Base-by-base conservation (phyloP, 1,140 invertebrate genomes). In the Coboldia fuscipes region DNA sequence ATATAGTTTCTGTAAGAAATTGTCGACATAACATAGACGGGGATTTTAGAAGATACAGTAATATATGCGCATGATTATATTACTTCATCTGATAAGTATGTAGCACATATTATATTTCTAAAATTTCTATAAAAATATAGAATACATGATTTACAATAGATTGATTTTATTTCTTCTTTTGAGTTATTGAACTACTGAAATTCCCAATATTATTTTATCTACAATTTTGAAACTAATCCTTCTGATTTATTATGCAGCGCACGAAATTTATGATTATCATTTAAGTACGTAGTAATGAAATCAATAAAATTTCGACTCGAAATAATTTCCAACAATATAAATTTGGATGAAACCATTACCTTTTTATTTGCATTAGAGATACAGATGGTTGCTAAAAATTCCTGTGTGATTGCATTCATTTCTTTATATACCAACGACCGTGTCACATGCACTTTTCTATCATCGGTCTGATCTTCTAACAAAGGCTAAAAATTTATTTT, bases 271-370 rank as follows among this genome's bases (percentile, higher is more conserved):
- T 62, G 58, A 34, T 57, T 55, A 34, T 68, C 60, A 38, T 63
- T 65, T 2, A 70, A 45, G 44, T 64, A 68, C 8, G 54, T 67
- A 10, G 66, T 70, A 16, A 70, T 61, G 41, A 66, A 69, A 22
- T 68, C 63, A 0, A 65, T 63, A 7, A 61, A 62, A 22, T 63
- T 51, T 20, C 54, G 42, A 3, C 48, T 40, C 17, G 61, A 54
- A 31, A 69, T 62, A 26, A 70, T 39, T 40, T 70, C 62, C 34
- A 65, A 44, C 41, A 63, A 60, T 46, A 70, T 56, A 42, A 63
- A 58, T 26, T 50, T 52, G 0, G 65, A 62, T 2, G 56, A 53
- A 2, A 54, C 53, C 9, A 66, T 45, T 12, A 55, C 42, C 37
- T 62, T 61, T 6, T 52, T 41, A 21, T 60, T 53, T 0, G 54